Evolutionary conservation across 2,113 vertebrate genomes (phyloP), one percentile per base, ranked within the genome.

Genomic region (Spermophilus dauricus): DNA sequence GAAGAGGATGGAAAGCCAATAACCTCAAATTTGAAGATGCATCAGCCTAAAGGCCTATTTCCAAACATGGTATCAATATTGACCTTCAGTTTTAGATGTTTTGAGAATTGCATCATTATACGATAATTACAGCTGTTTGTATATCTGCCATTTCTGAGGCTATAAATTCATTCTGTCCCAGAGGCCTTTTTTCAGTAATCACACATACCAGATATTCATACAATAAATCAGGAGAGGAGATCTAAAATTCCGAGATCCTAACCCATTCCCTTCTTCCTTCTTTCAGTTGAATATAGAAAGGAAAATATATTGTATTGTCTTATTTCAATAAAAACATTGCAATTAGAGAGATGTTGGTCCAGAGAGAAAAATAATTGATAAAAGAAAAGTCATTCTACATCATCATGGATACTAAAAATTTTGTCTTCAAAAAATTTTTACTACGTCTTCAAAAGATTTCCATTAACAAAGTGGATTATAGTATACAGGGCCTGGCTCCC

Each of bases 11-110:
- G 26, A 93, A 94, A 96, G 90, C 78, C n/a, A 91, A 65, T 45
- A 45, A 7, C 34, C 56, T 65, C 81, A 82, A 8, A 84, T 70
- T 87, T 95, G 58, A 91, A 95, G 96, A 91, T 86, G 28, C 78
- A 42, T 94, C 85, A 87, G 67, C 18, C 45, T 65, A 75, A 96
- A 96, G 94, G 32, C 30, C 77, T 82, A n/a, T 20, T 80, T 89
- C 48, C 37, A 89, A 83, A 88, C 11, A 80, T 58, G 86, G 14
- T 86, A 65, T 84, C 28, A 80, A 88, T 86, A 86, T n/a, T 78
- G 61, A 87, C 18, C 14, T 95, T 72, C 84, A 45, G 76, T 84
- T 80, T 89, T 82, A 92, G 69, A 85, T 56, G 12, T 86, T 89
- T 86, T 34, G 3, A 88, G 37, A 92, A 86, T 37, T 82, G 4